Conservation (phyloP, 2,888 invertebrate species). For the Blomia tropicalis region DNA sequence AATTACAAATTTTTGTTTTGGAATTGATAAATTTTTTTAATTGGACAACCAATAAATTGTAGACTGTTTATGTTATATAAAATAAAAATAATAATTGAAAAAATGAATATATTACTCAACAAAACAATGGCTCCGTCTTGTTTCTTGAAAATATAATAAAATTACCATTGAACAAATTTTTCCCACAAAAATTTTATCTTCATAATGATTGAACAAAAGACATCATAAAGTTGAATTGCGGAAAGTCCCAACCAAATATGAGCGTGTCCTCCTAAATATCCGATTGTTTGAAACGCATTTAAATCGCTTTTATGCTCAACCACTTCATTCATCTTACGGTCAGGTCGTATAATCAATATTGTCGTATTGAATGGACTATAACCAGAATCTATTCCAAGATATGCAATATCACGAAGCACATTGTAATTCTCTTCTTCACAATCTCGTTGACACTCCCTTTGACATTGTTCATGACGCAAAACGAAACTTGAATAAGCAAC, state of each 20-base stretch:
- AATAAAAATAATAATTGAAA: background rate
- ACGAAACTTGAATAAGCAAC: background rate
- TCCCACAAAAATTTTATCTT: background rate
- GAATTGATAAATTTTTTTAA: too few species aligned
- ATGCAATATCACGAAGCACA: background rate
- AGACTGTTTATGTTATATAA: too few species aligned
- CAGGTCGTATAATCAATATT: background rate
- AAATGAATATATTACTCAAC: background rate
- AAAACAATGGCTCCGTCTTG: too few species aligned
- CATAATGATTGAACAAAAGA: background rate
- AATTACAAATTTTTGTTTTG: too few species aligned
- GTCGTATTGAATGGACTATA: background rate
- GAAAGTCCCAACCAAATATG: background rate
- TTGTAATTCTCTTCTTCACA: background rate
- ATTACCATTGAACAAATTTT: background rate
- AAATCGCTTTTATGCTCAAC: conserved; percentile 1
- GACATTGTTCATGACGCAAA: background rate
- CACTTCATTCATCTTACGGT: background rate
- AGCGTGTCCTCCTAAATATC: background rate
- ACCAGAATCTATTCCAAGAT: too few species aligned
- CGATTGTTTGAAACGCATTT: background rate
- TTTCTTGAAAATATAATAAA: too few species aligned
- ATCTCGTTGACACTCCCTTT: background rate
- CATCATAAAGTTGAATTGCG: conserved; percentile 1
- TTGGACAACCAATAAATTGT: too few species aligned